Evolutionary conservation across 1,140 invertebrate species (phyloP).

Genomic region (Sminthurides bifidus): DNA sequence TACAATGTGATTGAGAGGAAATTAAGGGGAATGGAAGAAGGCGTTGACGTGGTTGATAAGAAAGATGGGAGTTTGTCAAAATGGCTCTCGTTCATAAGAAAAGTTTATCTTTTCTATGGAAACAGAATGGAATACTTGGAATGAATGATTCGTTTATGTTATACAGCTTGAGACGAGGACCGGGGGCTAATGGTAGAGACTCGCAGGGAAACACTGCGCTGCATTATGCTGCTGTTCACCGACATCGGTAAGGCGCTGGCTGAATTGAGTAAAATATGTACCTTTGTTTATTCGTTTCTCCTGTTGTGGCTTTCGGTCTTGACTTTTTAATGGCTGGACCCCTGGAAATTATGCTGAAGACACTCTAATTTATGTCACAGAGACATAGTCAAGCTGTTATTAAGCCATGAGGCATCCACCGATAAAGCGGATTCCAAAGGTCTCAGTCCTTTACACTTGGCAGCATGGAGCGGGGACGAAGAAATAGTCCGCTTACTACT

Average conservation of each 20-base stretch:
- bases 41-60: no score
- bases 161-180: conserved; percentile 69
- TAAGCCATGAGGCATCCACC: conserved; percentile 77
- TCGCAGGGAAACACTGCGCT: conserved; percentile 86
- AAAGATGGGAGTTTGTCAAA: background rate
- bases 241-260: conserved; percentile 60
- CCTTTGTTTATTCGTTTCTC: no score
- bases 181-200: conserved; percentile 84
- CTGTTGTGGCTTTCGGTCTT: background rate
- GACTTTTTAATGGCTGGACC: background rate
- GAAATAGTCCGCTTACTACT: conserved; percentile 69
- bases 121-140: no score
- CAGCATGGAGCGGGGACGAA: conserved; percentile 71
- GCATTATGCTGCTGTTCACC: conserved; percentile 87
- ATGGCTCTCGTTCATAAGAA: background rate
- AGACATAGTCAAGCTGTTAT: conserved; percentile 71
- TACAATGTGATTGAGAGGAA: no score
- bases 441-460: conserved; percentile 74
- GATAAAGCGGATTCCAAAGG: conserved; percentile 73
- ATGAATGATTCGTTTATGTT: conserved; percentile 34
- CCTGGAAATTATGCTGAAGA: background rate
- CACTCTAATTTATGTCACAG: conserved; percentile 41
- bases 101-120: no score
- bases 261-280: background rate
- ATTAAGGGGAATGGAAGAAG: no score